Base-by-base conservation (phyloP, 2,888 invertebrate genomes). In the Drosophila lacicola region DNA sequence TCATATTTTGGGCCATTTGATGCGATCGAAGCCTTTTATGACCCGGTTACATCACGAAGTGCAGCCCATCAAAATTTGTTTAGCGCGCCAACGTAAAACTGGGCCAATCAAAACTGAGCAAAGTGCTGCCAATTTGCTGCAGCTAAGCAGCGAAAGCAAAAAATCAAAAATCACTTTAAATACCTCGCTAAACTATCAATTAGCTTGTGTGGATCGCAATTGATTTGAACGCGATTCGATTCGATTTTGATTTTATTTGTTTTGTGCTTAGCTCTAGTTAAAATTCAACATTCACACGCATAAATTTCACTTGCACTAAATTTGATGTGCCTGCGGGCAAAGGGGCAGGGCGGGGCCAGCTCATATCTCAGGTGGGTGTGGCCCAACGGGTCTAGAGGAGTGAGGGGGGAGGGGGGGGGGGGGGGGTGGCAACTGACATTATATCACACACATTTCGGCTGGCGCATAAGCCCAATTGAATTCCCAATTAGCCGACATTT, bases 291-390 rank as follows among this genome's bases (percentile, higher is more conserved):
- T 88, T 84, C 86, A 88, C 82, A 80, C 73, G 80, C 86, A 86
- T 88, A 74, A 88, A 86, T 84, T 84, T 84, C 84, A 88, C 88
- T 56, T 82, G 88, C 83, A 88, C 78, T 72, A 74, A 71, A 83
- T 76, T 68, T 76, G 82, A 72, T 70, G 8, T 29, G 29, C 8
- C 47, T 29, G 29, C 8, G 8, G 29, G 29, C 29, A 17, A 29
- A 29, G 8, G 29, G 29, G 29, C 51, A 57, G 51, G 8, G 8
- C 51, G 60, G 51, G 57, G 29, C 29, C 61, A 55, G 68, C 34
- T 63, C 70, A 64, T 49, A 60, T 21, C 47, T 37, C 42, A 4
- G 14, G 33, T 13, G 44, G 49, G 50, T 13, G 50, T 46, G 62
- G 41, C 41, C 1, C 19, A 2, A 0, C 17, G 17, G 17, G 17